These are phyloP conservation scores for Latrodectus elegans DNA, from an alignment of 2,888 invertebrate species.

Conservation along the genomic window DNA sequence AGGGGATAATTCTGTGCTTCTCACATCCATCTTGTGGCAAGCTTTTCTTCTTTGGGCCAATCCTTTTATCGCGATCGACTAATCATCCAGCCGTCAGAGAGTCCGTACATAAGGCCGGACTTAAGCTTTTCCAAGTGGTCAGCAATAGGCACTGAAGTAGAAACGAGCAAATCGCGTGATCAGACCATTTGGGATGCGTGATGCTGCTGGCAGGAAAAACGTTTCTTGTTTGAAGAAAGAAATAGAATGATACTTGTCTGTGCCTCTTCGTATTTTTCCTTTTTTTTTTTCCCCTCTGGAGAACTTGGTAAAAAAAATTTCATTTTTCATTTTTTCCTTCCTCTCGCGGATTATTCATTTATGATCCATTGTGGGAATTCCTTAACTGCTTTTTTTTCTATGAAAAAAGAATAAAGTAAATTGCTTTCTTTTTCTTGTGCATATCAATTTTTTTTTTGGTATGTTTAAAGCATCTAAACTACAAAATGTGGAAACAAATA, in stretches of 20 bases:
- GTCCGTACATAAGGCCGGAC: background rate
- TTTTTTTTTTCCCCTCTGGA: background rate
- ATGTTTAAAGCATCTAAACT: too few species aligned
- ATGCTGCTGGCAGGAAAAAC: background rate
- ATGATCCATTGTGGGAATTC: background rate
- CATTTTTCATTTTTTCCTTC: background rate
- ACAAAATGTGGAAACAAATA: too few species aligned
- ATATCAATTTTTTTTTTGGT: too few species aligned
- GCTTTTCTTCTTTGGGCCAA: background rate
- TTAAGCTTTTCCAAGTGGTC: background rate
- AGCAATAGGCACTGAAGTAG: background rate
- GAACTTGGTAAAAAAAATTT: background rate
- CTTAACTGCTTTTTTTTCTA: background rate
- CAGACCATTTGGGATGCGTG: slow-evolving; percentile 24
- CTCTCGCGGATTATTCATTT: slow-evolving; percentile 1
- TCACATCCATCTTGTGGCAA: background rate
- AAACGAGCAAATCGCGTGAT: slow-evolving; percentile 52
- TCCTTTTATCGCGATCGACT: background rate
- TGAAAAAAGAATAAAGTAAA: background rate
- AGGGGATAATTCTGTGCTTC: background rate
- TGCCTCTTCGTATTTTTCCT: background rate
- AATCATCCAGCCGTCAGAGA: background rate
- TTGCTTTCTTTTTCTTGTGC: too few species aligned
- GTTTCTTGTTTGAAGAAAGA: slow-evolving; percentile 3
- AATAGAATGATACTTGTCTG: background rate